Evolutionary conservation across 2,888 invertebrate genomes (phyloP).

Genomic region (Ophioninae sp.): DNA sequence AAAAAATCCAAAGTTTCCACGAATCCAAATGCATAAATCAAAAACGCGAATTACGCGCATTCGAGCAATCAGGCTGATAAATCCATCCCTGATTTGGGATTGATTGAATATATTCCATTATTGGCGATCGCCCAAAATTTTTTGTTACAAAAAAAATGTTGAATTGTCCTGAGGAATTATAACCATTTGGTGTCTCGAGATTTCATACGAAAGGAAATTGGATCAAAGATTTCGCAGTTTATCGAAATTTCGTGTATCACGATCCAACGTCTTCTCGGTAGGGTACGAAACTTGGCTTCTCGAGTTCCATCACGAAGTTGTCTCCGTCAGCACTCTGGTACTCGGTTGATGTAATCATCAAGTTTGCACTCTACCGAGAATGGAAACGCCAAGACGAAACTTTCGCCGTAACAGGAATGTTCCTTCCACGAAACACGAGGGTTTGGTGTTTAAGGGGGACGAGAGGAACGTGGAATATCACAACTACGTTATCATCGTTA

Average conservation of each 20-base stretch:
- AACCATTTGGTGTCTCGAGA: neutral
- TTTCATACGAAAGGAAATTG: conserved; percentile 12
- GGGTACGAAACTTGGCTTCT: conserved; percentile 47
- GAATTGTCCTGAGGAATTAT: neutral
- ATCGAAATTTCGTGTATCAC: conserved; percentile 21
- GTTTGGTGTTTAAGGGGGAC: neutral
- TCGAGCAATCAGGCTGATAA: no score
- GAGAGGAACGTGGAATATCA: neutral
- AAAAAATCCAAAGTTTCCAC: no score
- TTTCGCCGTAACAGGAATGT: conserved; percentile 28
- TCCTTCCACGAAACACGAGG: neutral
- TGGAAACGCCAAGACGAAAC: conserved; percentile 31
- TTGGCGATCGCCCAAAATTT: neutral
- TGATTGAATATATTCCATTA: no score
- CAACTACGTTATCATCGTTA: conserved; percentile 3
- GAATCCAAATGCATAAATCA: no score
- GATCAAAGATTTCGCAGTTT: conserved; percentile 20
- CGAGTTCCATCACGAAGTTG: conserved; percentile 42
- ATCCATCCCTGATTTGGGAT: no score
- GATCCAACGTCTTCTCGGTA: conserved; percentile 28
- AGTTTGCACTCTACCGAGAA: conserved; percentile 35
- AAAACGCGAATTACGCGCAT: no score
- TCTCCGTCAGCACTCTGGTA: conserved; percentile 36
- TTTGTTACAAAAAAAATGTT: neutral
- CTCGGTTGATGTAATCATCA: conserved; percentile 42